Evolutionary conservation across 2,113 vertebrate species (phyloP), one percentile per base, ranked within the genome.

Genomic region (Calypte anna): DNA sequence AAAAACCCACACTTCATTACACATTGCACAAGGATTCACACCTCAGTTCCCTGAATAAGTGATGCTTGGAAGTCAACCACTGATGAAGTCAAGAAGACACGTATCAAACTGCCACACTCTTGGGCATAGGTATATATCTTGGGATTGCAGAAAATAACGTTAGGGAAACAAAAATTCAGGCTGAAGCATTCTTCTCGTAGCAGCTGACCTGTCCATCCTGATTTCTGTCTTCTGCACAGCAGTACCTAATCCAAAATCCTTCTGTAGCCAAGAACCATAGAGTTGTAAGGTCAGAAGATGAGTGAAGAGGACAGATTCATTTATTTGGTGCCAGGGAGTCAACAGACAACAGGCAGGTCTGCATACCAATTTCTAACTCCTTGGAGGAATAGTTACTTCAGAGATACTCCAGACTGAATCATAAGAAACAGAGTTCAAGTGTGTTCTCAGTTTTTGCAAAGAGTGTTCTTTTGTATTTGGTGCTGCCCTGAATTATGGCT

Each of bases 81-180:
- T 46, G 31, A 68, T 74, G 64, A 59, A 83, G 57, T 40, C 66
- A 85, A 62, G 54, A 80, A 79, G 67, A 69, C 53, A 46, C 0
- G 0, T 6, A 28, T 40, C 62, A 73, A 85, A 73, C 59, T 70
- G 43, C 55, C 51, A 46, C 40, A 19, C 22, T 57, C 44, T 55
- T 51, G 82, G 75, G 77, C 4, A 0, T 1, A 58, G 8, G 13
- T 69, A 75, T 90, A 1, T 40, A 5, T 11, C 36, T 63, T 77
- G 59, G 27, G 27, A 61, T 3, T 66, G n/a, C 31, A 73, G 58
- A 30, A 46, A 36, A 86, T 19, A 72, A 51, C 50, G 57, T 53
- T 22, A 58, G 11, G 54, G 36, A 90, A 91, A 88, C 58, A 14
- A 82, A 73, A 86, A 91, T 46, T 82, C 78, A 80, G 23, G 24